Evolutionary conservation across 2,888 invertebrate species (phyloP).

Genomic region (Agriopis marginaria): DNA sequence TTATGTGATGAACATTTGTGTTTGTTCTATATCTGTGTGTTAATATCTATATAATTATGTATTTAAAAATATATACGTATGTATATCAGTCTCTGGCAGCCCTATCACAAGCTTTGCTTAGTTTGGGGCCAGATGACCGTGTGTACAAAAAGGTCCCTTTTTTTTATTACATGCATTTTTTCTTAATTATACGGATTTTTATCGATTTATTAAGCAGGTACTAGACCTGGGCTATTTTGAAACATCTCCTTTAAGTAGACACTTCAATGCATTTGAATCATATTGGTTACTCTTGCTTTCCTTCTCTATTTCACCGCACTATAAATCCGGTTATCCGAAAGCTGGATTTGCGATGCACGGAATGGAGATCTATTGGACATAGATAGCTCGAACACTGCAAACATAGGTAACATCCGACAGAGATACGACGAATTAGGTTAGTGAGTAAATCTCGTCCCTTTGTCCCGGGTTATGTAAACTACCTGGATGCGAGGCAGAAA

Average conservation of each 20-base stretch:
- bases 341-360: conserved; percentile 27
- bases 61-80: too few relatives aligned
- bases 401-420: conserved; percentile 34
- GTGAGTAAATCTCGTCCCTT: conserved; percentile 62
- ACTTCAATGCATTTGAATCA: conserved; percentile 36
- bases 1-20: too few relatives aligned
- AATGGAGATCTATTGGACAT: conserved; percentile 9
- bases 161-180: too few relatives aligned
- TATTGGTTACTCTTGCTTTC: conserved; percentile 5
- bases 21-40: too few relatives aligned
- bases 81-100: too few relatives aligned
- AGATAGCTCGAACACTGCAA: conserved; percentile 1
- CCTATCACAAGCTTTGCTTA: too few relatives aligned
- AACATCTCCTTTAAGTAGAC: not conserved
- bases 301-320: not conserved
- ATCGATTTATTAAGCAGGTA: too few relatives aligned
- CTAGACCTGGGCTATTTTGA: too few relatives aligned
- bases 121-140: too few relatives aligned
- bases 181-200: too few relatives aligned
- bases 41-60: too few relatives aligned
- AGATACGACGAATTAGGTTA: conserved; percentile 52
- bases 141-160: too few relatives aligned
- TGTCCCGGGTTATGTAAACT: conserved; percentile 55
- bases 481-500: conserved; percentile 43
- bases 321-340: conserved; percentile 23